Percentiles rank a stretch among this genome's conserved stretches.
phyloP scores from a whole-genome alignment of 1,140 invertebrate genomes.

The Ridgeia piscesae region DNA sequence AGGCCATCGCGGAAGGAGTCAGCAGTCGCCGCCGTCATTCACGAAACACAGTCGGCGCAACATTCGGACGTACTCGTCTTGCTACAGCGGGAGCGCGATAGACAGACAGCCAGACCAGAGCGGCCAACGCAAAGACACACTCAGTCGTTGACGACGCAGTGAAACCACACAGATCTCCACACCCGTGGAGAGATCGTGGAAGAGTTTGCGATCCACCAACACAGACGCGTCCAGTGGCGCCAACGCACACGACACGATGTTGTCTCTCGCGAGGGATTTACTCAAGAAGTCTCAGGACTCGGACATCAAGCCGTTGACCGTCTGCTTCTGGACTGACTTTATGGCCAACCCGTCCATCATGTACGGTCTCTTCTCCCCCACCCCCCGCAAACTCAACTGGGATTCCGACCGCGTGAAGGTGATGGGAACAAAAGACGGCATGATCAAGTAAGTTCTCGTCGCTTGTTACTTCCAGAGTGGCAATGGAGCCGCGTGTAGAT shows the following conservation, averaged over 20 bases:
- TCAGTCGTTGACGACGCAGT: too few species aligned
- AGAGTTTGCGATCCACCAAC: background rate
- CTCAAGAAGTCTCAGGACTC: constrained; percentile 25
- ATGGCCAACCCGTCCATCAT: constrained; percentile 33
- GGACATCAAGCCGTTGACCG: constrained; percentile 32
- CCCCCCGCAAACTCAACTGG: constrained; percentile 28
- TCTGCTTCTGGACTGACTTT: constrained; percentile 32
- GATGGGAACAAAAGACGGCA: constrained; percentile 31
- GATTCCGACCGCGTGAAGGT: constrained; percentile 34
- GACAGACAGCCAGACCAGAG: background rate
- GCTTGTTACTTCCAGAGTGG: background rate
- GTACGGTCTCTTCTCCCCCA: constrained; percentile 28
- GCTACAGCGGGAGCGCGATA: background rate
- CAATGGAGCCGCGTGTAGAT: too few species aligned
- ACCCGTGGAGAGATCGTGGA: background rate
- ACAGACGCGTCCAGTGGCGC: background rate
- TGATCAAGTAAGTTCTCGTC: constrained; percentile 29
- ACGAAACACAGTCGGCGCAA: background rate
- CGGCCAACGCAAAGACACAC: background rate
- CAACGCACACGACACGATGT: constrained; percentile 10
- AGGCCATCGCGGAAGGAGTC: background rate
- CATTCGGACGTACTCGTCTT: too few species aligned
- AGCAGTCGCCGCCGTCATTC: background rate
- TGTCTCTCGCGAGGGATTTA: constrained; percentile 28
- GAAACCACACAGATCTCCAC: too few species aligned